Base-by-base conservation (phyloP, 2,888 invertebrate species). In the Plebejus melissa region DNA sequence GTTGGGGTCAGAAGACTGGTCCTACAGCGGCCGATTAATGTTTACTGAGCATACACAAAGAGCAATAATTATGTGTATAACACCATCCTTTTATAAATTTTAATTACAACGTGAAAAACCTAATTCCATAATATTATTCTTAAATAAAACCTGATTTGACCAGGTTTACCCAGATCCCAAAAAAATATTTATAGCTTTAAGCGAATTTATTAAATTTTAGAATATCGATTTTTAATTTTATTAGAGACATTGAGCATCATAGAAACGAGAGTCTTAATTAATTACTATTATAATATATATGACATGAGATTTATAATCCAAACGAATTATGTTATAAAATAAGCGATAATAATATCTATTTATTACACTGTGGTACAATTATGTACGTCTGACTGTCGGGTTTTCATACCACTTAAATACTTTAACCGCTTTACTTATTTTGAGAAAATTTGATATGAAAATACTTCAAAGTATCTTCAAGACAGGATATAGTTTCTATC, bases 161-260 rank as follows among this genome's bases (percentile, higher is more conserved):
- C 65, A 36, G 65, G 65, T 36, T 65, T 65, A 65, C 28, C 32
- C 16, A 65, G 16, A 65, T 36, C 65, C 9, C 28, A 28, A 58
- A 60, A 57, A 60, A 60, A 60, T 60, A 60, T 60, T 60, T 60
- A 22, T 28, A 11, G 60, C 60, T 28, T 9, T 22, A 22, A 22
- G 60, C 28, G 60, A 60, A 28, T 60, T 60, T 28, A 60, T 60
- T 60, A 11, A 28, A 60, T 32, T 65, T 65, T 13, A 32, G 16
- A 65, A 65, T 36, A 65, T 65, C 16, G 65, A 65, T 65, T 32
- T 65, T 65, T 65, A 4, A 65, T 65, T 65, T 65, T 28, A 32
- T 32, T 65, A 13, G 28, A 16, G 38, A n/a, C 38, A 69, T 6
- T 69, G 36, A 36, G 36, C 38, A 69, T 69, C 22, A 13, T 16